phyloP scores from a whole-genome alignment of 2,113 vertebrate genomes.

The Xenopus tropicalis region DNA sequence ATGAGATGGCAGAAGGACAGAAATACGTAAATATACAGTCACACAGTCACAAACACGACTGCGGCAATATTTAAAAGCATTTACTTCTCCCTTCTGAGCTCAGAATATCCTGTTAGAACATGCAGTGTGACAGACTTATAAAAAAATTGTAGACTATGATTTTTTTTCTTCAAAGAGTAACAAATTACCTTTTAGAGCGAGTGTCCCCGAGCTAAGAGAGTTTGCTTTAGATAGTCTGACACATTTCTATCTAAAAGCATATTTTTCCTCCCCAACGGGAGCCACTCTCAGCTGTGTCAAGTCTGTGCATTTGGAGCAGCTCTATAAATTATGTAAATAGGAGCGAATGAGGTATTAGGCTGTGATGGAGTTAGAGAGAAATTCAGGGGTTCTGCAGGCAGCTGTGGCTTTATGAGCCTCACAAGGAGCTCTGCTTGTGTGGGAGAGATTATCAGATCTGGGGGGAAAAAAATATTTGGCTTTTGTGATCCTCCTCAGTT shows the following conservation, averaged over 20 bases:
- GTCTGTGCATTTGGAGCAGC: conserved; percentile 24
- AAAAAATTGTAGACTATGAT: conserved; percentile 22
- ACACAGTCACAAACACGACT: neutral
- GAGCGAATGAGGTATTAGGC: conserved; percentile 33
- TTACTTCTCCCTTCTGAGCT: conserved; percentile 31
- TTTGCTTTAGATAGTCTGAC: conserved; percentile 35
- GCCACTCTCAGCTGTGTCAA: conserved; percentile 28
- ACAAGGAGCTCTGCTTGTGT: conserved; percentile 15
- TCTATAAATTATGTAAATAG: conserved; percentile 45
- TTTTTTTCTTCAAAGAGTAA: conserved; percentile 41
- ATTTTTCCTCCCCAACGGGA: conserved; percentile 39
- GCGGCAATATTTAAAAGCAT: conserved; percentile 31
- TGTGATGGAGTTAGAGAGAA: conserved; percentile 22
- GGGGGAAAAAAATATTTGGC: neutral
- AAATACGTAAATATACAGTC: neutral
- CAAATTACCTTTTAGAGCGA: conserved; percentile 39
- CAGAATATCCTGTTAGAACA: conserved; percentile 39
- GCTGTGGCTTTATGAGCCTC: conserved; percentile 30
- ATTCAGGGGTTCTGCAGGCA: conserved; percentile 33
- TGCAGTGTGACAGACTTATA: conserved; percentile 34
- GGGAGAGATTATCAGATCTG: conserved; percentile 21
- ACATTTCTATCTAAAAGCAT: conserved; percentile 45
- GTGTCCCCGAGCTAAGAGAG: conserved; percentile 38
- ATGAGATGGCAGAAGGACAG: too few species aligned
- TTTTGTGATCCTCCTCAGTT: neutral